Conservation (phyloP, 2,113 vertebrate genomes). For the Cnemophilus loriae region DNA sequence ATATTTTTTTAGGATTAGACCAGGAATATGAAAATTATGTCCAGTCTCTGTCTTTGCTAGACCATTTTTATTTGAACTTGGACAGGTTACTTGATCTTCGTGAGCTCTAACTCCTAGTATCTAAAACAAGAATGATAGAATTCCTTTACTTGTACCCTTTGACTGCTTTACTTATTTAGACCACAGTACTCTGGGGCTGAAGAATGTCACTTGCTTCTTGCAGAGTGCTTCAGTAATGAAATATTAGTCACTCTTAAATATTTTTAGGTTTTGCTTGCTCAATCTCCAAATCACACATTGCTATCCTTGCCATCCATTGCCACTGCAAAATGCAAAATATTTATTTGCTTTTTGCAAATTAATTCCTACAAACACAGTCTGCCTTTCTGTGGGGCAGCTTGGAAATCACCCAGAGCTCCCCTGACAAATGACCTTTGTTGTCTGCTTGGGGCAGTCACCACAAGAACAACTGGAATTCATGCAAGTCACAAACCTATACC, state of each 20-base stretch:
- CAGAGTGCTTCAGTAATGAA: neutral
- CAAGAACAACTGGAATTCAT: neutral
- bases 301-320: neutral
- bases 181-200: too few relatives aligned
- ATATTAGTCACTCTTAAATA: neutral
- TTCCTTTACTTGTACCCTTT: neutral
- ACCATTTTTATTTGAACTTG: neutral
- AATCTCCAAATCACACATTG: neutral
- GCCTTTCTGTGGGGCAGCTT: neutral
- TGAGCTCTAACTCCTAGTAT: neutral
- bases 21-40: neutral
- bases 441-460: neutral
- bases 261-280: neutral
- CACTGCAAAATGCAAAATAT: neutral
- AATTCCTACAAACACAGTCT: neutral
- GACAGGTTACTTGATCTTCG: neutral
- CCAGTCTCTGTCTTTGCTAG: neutral
- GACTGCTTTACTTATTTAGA: neutral
- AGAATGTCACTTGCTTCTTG: neutral
- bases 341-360: neutral
- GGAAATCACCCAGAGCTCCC: neutral
- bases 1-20: neutral
- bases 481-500: neutral
- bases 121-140: neutral
- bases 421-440: neutral